Percentiles rank a stretch among this genome's conserved stretches.
These are phyloP conservation scores for Acrocyrtus sp. DNA, from an alignment of 2,888 invertebrate species.

Conservation along the genomic window DNA sequence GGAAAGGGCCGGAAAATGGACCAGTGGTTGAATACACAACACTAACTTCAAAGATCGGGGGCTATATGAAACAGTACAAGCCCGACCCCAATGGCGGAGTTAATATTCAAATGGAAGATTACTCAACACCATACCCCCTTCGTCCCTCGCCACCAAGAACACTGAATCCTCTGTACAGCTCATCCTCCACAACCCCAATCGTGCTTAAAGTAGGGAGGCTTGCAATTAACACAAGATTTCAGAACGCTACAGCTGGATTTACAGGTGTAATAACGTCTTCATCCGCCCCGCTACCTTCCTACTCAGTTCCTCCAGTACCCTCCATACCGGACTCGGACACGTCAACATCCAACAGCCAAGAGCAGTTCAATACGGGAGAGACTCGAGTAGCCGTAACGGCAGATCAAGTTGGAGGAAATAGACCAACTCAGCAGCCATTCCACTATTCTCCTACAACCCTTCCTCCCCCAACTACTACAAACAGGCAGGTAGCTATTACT, in stretches of 20 bases:
- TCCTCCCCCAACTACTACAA: slow-evolving; percentile 48
- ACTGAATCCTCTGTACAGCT: background rate
- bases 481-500: background rate
- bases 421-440: slow-evolving; percentile 60
- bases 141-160: background rate
- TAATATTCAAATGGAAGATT: background rate
- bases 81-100: background rate
- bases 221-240: slow-evolving; percentile 22
- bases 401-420: slow-evolving; percentile 59
- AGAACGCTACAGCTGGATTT: background rate
- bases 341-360: slow-evolving; percentile 18
- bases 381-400: slow-evolving; percentile 59
- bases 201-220: slow-evolving; percentile 46
- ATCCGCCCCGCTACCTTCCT: background rate
- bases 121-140: background rate
- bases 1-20: background rate
- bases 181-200: slow-evolving; percentile 29
- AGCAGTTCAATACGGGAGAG: slow-evolving; percentile 44
- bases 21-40: slow-evolving; percentile 29
- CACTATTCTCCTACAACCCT: slow-evolving; percentile 55
- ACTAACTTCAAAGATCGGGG: slow-evolving; percentile 38
- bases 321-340: slow-evolving; percentile 11
- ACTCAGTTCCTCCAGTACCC: background rate
- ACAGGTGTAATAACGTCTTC: background rate
- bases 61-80: slow-evolving; percentile 33